Conservation (phyloP, 23 tunicate species). For the Corella eumyota region DNA sequence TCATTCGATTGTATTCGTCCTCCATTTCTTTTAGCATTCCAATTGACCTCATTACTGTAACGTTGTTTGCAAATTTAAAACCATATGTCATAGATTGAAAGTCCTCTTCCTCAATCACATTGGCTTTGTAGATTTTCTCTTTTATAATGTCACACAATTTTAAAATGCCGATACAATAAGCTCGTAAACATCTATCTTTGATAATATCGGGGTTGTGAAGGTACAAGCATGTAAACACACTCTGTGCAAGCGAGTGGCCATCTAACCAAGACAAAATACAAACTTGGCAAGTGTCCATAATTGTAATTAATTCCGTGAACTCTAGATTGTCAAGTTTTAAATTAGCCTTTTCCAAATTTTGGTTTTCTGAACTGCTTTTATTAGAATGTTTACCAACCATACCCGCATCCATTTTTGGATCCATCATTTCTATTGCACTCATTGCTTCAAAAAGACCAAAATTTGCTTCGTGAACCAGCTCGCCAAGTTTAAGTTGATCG, state of each 20-base stretch:
- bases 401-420: constrained; percentile 95
- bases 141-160: constrained; percentile 57
- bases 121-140: constrained; percentile 77
- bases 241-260: constrained; percentile 88
- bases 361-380: constrained; percentile 1
- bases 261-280: constrained; percentile 85
- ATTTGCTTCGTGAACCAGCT: constrained; percentile 75
- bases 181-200: constrained; percentile 51
- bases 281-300: constrained; percentile 72
- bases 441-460: constrained; percentile 88
- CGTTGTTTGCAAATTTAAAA: constrained; percentile 45
- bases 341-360: neutral
- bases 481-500: constrained; percentile 65
- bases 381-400: constrained; percentile 75
- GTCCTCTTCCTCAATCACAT: constrained; percentile 93
- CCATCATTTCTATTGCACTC: constrained; percentile 99
- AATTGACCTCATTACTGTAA: constrained; percentile 45
- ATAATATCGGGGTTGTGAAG: constrained; percentile 64
- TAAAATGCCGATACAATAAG: constrained; percentile 60
- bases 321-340: constrained; percentile 33
- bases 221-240: constrained; percentile 79
- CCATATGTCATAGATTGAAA: constrained; percentile 73
- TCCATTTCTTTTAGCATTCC: constrained; percentile 81
- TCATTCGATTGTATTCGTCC: too few relatives aligned
- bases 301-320: constrained; percentile 41